Evolutionary conservation across 1,140 invertebrate genomes (phyloP), one percentile per base, ranked within the genome.

Genomic region (Diachasma alloeum): DNA sequence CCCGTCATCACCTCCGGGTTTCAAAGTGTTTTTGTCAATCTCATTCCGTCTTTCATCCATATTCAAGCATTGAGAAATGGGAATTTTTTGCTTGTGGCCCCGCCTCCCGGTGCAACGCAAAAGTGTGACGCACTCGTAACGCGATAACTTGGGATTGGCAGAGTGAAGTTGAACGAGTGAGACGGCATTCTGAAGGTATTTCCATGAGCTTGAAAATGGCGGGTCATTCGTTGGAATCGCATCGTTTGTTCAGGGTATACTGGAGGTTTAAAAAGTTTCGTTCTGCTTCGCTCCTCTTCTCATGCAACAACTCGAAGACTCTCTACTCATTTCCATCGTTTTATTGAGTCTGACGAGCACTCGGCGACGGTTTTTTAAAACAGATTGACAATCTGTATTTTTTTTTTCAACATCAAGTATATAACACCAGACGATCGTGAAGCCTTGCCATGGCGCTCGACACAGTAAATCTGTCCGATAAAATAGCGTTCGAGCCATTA

Each of bases 401-500:
- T 39, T 24, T 36, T 68, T 17, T 26, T 68, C 15, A n/a, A 26
- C 59, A 63, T 31, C 22, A 63, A 63, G 59, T 63, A 24, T 31
- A 63, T 63, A 63, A 63, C 24, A 22, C 15, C 59, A 63, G 59
- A 63, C 59, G 24, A 63, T 63, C 22, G 59, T 63, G 59, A 63
- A 63, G 59, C 15, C 31, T 36, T n/a, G 31, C 31, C 31, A 11
- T 10, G 36, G 26, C 79, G 78, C 72, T 63, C 81, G 79, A 81
- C 80, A 82, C 86, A 39, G 85, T 85, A 85, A 88, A 87, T 87
- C 86, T 86, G 83, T 82, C 82, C 81, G 84, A 87, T 87, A 88
- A 88, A 87, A 87, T 85, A 87, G 82, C 84, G 81, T 82, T 83
- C 82, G 84, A 83, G 81, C 87, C 85, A 88, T 88, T 88, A 88